These are phyloP conservation scores for Eutolmus rufibarbis DNA, from an alignment of 2,888 invertebrate genomes.

Conservation along the genomic window DNA sequence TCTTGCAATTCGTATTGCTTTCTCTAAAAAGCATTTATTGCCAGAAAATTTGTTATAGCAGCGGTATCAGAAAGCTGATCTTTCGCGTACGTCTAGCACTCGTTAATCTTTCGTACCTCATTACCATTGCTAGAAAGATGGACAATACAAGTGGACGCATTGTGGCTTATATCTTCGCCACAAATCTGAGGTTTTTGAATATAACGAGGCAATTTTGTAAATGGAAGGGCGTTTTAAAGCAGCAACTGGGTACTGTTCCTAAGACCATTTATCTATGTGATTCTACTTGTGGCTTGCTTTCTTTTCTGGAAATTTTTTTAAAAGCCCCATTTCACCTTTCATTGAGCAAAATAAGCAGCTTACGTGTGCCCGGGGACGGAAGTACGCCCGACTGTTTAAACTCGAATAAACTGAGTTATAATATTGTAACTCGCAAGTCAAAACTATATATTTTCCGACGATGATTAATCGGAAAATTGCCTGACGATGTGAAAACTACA, in stretches of 20 bases:
- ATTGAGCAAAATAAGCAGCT: conserved; percentile 12
- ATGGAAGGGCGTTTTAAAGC: neutral
- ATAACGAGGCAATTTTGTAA: neutral
- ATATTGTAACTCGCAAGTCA: neutral
- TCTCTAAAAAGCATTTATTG: conserved; percentile 8
- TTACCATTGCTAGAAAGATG: neutral
- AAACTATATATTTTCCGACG: neutral
- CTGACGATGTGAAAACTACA: neutral
- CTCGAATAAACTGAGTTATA: neutral
- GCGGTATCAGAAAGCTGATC: neutral
- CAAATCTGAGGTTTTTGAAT: neutral
- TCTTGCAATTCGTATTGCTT: neutral
- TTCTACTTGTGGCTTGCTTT: neutral
- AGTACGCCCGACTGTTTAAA: neutral
- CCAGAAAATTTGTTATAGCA: conserved; percentile 1
- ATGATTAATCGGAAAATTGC: neutral
- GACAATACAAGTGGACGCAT: neutral
- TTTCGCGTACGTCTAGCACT: neutral
- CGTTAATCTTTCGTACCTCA: neutral
- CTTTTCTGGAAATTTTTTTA: neutral
- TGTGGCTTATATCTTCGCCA: neutral
- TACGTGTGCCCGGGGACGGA: neutral
- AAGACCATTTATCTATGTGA: neutral
- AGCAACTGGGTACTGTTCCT: neutral
- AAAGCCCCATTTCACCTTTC: conserved; percentile 11